Evolutionary conservation across 1,140 invertebrate genomes (phyloP).

Genomic region (Drosophila bocqueti): DNA sequence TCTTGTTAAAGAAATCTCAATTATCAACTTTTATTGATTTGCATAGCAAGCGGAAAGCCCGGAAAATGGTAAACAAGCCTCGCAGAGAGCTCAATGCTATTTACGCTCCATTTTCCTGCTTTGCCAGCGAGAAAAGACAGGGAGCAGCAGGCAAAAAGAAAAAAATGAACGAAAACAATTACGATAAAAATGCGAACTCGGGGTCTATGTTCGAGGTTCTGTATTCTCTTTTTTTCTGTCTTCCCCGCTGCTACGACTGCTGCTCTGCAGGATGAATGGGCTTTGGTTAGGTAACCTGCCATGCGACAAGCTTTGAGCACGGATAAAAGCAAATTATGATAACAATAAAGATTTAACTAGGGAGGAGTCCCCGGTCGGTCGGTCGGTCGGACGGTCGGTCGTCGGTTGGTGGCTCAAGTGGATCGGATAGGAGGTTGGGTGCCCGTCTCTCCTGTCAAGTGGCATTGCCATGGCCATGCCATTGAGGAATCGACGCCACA

Average conservation of each 20-base stretch:
- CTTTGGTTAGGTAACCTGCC: constrained; percentile 58
- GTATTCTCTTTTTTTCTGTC: constrained; percentile 7
- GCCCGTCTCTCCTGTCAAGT: constrained; percentile 35
- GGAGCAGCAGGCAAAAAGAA: not conserved
- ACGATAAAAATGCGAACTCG: constrained; percentile 73
- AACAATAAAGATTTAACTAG: constrained; percentile 84
- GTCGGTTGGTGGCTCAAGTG: constrained; percentile 13
- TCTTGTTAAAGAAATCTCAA: constrained; percentile 82
- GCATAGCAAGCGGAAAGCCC: constrained; percentile 55
- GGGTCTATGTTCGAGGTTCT: constrained; percentile 40
- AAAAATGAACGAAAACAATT: constrained; percentile 79
- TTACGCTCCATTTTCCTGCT: constrained; percentile 77
- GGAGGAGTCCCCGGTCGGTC: constrained; percentile 15
- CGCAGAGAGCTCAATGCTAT: constrained; percentile 59
- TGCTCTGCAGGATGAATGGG: constrained; percentile 16
- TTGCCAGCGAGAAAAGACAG: constrained; percentile 26
- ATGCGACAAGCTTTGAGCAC: constrained; percentile 73
- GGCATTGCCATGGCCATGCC: constrained; percentile 47
- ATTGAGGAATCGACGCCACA: constrained; percentile 56
- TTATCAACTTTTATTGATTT: constrained; percentile 83
- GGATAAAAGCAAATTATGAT: constrained; percentile 84
- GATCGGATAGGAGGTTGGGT: constrained; percentile 19
- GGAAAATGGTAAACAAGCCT: constrained; percentile 68
- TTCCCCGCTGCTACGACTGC: not conserved
- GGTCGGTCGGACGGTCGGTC: not conserved